Evolutionary conservation across 1,140 invertebrate genomes (phyloP).

Genomic region (Drosophila kurseongensis): DNA sequence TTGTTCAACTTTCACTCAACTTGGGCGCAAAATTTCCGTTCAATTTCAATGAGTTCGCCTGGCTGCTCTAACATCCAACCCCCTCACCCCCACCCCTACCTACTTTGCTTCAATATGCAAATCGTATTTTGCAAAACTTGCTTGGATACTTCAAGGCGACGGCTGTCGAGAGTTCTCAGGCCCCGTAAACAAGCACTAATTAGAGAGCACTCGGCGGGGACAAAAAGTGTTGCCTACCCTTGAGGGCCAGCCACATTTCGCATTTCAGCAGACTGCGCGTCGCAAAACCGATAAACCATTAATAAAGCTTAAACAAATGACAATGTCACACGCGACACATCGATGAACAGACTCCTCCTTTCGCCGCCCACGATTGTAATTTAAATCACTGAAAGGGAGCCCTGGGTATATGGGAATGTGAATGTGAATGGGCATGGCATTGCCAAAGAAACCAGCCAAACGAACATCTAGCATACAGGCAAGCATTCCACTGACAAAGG

Average conservation of each 20-base stretch:
- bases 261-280: neutral
- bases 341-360: constrained; percentile 43
- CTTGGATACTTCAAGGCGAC: constrained; percentile 60
- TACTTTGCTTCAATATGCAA: constrained; percentile 48
- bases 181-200: constrained; percentile 35
- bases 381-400: constrained; percentile 22
- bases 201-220: constrained; percentile 39
- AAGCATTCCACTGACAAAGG: constrained; percentile 31
- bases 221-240: constrained; percentile 59
- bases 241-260: constrained; percentile 1
- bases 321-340: constrained; percentile 49
- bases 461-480: constrained; percentile 42
- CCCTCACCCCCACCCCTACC: neutral
- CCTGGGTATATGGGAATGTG: constrained; percentile 7
- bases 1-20: constrained; percentile 48
- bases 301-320: constrained; percentile 62
- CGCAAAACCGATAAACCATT: constrained; percentile 46
- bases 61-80: constrained; percentile 1
- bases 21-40: constrained; percentile 54
- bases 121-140: constrained; percentile 62
- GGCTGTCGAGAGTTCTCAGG: constrained; percentile 51
- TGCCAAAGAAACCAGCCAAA: constrained; percentile 18
- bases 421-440: constrained; percentile 8
- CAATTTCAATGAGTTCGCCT: constrained; percentile 42
- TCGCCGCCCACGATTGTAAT: constrained; percentile 36